Evolutionary conservation across 2,113 vertebrate species (phyloP).

Genomic region (Otis tarda): DNA sequence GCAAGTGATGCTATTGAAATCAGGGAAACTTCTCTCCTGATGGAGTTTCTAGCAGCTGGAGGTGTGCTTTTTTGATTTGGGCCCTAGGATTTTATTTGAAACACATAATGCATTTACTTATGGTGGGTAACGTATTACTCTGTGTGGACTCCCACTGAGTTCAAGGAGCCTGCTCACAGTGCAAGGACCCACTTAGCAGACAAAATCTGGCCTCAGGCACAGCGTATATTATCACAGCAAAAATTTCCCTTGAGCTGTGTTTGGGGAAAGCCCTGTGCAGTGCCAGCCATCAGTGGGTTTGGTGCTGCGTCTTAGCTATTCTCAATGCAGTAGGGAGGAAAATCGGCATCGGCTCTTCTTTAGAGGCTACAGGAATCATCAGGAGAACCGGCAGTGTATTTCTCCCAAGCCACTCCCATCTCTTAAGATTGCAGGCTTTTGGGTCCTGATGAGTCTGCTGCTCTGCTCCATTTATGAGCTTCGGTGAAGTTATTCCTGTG

Average conservation of each 20-base stretch:
- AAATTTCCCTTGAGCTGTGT: not conserved
- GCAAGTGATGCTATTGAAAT: not conserved
- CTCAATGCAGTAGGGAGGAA: not conserved
- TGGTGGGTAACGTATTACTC: not conserved
- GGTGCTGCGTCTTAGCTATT: not conserved
- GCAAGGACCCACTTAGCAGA: not conserved
- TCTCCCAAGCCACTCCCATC: not conserved
- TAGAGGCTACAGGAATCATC: not conserved
- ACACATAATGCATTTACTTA: not conserved
- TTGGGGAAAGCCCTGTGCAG: not conserved
- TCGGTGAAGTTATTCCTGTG: not conserved
- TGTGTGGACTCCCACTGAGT: not conserved
- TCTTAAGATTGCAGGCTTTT: not conserved
- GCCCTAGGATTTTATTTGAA: not conserved
- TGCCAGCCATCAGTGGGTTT: not conserved
- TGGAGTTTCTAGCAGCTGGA: not conserved
- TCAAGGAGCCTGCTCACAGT: not conserved
- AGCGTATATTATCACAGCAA: not conserved
- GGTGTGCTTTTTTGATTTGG: not conserved
- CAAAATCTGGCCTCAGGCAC: not conserved
- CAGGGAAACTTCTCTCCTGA: not conserved
- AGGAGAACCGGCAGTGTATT: not conserved
- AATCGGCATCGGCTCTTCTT: not conserved
- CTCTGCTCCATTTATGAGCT: not conserved
- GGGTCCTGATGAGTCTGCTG: too few relatives aligned